Base-by-base conservation (phyloP, 2,888 invertebrate genomes). In the Sarcophaga caerulescens region DNA sequence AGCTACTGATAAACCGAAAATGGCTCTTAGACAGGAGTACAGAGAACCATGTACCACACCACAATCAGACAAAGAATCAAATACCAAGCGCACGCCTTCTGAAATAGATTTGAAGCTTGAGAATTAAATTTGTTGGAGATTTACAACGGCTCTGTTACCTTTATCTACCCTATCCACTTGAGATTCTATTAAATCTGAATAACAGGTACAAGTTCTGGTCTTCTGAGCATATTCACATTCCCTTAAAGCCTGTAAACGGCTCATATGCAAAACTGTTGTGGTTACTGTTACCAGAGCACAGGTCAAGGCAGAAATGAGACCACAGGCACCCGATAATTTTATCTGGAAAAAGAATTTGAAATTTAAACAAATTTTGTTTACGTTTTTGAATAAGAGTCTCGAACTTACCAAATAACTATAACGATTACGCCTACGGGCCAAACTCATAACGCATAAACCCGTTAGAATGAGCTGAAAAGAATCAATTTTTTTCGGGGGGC, bases 251-350 rank as follows among this genome's bases (percentile, higher is more conserved):
- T 98, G 98, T 66, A 98, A 93, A 86, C 98, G 95, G 92, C 96
- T 96, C 98, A 98, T 98, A 93, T 98, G 98, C 89, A 98, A 96
- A 57, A 98, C 97, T 0, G 97, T 98, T 0, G 98, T 98, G 2
- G 98, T 98, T 71, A 98, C 97, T 14, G 93, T 93, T 59, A 98
- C 97, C 75, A 98, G 94, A 44, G 98, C 97, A 91, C 98, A 98
- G 0, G 97, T 96, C 83, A 98, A 94, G 8, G 98, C 97, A 90
- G 97, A 97, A 71, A 97, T 96, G 84, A 98, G 94, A 88, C 97
- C 97, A 92, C 97, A 97, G 4, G 96, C 96, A 2, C 98, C 98
- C 47, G 97, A 97, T 88, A 98, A 95, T 94, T 98, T 97, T 91
- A 98, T 97, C 98, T 98, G 10, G 2, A 35, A 94, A 0, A 77